Evolutionary conservation across 1,140 invertebrate species (phyloP), one percentile per base, ranked within the genome.

Genomic region (Drosophila tropicalis): DNA sequence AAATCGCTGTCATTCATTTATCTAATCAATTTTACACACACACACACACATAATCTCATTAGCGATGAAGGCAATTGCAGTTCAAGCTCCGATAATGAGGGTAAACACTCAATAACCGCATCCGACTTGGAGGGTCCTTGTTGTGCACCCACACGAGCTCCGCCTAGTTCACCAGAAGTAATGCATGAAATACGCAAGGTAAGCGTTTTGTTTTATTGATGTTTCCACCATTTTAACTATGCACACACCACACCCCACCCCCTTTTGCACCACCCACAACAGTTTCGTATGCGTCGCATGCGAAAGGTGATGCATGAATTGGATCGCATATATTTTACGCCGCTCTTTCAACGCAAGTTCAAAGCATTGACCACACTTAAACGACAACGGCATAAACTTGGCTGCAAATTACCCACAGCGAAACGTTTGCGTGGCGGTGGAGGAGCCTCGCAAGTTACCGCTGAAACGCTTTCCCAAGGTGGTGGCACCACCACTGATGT

Each of bases 1-100:
- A 5, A 29, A 29, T 5, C 5, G 5, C 4, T 29, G 25, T 1
- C 3, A 17, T 1, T 22, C n/a, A 6, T 60, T 58, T 60, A 40
- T 36, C 22, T 55, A 70, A 74, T 55, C 22, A 9, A 5, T 17
- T 25, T 51, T 34, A 32, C 25, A 7, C 13, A 57, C 32, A 3
- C 22, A 12, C 36, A 36, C 36, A 32, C 17, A 7, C 17, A 57
- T 19, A 7, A 34, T 10, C 39, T 67, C 51, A 34, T 47, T 58
- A 96, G 96, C 92, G 95, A 96, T 81, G 96, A 96, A 91, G 96
- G 96, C 15, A 95, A 96, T 73, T 95, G 95, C n/a, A 96, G 95
- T 17, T 95, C 94, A 22, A 95, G 94, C 71, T 92, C 91, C 10
- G 91, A 92, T 32, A 91, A 92, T 47, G 91, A 92, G 60, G 87